A percentile compares a stretch with the other conserved stretches of the same genome.
Evolutionary conservation across 2,113 vertebrate species (phyloP).

Genomic region (Python bivittatus): DNA sequence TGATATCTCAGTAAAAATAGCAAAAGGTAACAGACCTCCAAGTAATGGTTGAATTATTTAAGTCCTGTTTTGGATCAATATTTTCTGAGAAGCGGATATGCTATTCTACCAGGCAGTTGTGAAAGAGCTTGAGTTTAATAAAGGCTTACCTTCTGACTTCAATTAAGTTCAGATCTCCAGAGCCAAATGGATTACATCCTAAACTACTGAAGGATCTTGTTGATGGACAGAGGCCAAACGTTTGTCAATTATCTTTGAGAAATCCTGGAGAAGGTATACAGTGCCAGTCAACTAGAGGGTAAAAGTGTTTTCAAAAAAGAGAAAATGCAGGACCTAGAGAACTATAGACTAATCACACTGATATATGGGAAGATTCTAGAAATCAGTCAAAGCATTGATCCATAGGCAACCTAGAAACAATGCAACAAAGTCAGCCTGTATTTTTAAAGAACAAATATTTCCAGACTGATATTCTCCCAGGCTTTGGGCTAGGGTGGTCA

Average conservation of each 20-base stretch:
- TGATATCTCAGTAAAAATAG: not conserved
- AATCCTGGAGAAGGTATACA: not conserved
- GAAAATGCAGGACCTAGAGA: not conserved
- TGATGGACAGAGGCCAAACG: not conserved
- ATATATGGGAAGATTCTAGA: not conserved
- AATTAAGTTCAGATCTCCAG: not conserved
- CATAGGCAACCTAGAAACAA: not conserved
- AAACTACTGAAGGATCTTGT: not conserved
- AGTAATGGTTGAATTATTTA: not conserved
- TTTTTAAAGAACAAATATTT: not conserved
- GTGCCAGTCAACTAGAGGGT: not conserved
- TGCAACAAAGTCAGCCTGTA: not conserved
- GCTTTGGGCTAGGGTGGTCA: too few relatives aligned
- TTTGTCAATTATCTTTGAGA: not conserved
- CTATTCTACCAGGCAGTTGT: not conserved
- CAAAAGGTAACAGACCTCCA: not conserved
- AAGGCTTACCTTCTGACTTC: not conserved
- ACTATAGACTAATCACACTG: not conserved
- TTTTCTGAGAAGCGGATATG: not conserved
- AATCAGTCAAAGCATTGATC: not conserved
- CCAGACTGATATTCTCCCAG: not conserved
- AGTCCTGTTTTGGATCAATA: not conserved
- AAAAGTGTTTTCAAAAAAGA: not conserved
- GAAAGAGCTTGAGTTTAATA: not conserved
- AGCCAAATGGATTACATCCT: not conserved